Percentiles rank a stretch among this genome's conserved stretches.
Conservation (phyloP, 2,888 invertebrate species). For the Malacosoma neustria region DNA sequence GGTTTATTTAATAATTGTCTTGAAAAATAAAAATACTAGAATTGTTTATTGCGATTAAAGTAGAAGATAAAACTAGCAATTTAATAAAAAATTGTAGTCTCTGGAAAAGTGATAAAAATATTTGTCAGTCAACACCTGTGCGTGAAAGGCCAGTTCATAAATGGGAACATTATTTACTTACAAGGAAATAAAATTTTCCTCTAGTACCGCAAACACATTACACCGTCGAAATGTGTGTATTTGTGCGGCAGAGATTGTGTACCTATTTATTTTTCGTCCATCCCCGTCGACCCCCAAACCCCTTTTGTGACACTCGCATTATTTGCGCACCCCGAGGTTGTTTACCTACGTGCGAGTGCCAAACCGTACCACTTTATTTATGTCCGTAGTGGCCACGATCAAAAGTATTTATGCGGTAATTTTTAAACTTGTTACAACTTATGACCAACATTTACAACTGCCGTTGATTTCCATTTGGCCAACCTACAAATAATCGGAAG, state of each 20-base stretch:
- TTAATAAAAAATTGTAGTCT: too few relatives aligned
- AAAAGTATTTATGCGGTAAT: constrained; percentile 65
- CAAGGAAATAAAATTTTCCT: constrained; percentile 38
- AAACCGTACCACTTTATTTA: constrained; percentile 57
- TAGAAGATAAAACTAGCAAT: too few relatives aligned
- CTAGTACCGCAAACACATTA: constrained; percentile 62
- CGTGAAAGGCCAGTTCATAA: not conserved
- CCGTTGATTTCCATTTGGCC: constrained; percentile 3
- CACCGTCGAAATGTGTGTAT: constrained; percentile 51
- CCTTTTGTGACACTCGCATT: constrained; percentile 41
- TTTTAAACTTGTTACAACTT: constrained; percentile 51
- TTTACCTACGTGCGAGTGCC: constrained; percentile 47
- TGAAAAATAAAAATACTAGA: too few relatives aligned
- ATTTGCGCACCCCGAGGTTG: constrained; percentile 48
- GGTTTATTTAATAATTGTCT: too few relatives aligned
- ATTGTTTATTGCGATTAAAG: too few relatives aligned
- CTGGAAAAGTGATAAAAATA: not conserved
- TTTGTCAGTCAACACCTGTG: not conserved
- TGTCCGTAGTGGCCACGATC: constrained; percentile 52
- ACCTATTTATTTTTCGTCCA: constrained; percentile 60
- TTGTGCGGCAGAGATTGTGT: constrained; percentile 57
- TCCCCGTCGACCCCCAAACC: constrained; percentile 20
- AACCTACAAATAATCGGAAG: too few relatives aligned
- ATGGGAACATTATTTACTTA: constrained; percentile 3
- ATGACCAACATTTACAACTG: constrained; percentile 5